phyloP scores from a whole-genome alignment of 2,888 invertebrate genomes.

The Diloba caeruleocephala region DNA sequence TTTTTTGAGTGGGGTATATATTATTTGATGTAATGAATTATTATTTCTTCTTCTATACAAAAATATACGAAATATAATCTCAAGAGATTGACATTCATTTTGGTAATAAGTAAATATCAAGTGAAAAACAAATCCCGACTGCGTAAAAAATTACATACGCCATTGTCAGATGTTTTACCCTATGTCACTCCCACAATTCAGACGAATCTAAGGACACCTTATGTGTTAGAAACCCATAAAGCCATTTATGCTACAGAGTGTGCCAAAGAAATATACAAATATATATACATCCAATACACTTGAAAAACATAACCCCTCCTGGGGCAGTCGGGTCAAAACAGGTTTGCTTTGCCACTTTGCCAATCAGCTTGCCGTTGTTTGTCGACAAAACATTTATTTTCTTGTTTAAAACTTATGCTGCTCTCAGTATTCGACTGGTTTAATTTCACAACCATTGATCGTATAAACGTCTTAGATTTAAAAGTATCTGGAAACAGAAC shows the following conservation, averaged over 20 bases:
- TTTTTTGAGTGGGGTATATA: slow-evolving; percentile 54
- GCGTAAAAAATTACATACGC: too few species aligned
- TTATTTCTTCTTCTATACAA: slow-evolving; percentile 37
- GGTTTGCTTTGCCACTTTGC: slow-evolving; percentile 46
- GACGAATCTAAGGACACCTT: too few species aligned
- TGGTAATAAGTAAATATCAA: too few species aligned
- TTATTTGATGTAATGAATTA: slow-evolving; percentile 52
- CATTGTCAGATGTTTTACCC: too few species aligned
- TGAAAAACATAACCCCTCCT: too few species aligned
- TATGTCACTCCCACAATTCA: too few species aligned
- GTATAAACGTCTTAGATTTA: slow-evolving; percentile 13
- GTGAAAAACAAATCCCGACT: too few species aligned
- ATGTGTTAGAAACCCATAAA: too few species aligned
- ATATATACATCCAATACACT: too few species aligned
- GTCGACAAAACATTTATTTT: slow-evolving; percentile 19
- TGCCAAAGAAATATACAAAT: too few species aligned
- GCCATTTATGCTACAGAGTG: too few species aligned
- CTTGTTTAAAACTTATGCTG: slow-evolving; percentile 21
- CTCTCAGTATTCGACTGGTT: slow-evolving; percentile 13
- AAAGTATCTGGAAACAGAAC: slow-evolving; percentile 11
- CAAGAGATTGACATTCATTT: slow-evolving; percentile 37
- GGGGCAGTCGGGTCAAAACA: too few species aligned
- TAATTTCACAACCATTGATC: slow-evolving; percentile 19
- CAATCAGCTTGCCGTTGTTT: slow-evolving; percentile 50
- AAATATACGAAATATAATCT: slow-evolving; percentile 33